Base-by-base conservation (phyloP, 2,797 vertebrate species). In the Muraenolepis orangiensis region DNA sequence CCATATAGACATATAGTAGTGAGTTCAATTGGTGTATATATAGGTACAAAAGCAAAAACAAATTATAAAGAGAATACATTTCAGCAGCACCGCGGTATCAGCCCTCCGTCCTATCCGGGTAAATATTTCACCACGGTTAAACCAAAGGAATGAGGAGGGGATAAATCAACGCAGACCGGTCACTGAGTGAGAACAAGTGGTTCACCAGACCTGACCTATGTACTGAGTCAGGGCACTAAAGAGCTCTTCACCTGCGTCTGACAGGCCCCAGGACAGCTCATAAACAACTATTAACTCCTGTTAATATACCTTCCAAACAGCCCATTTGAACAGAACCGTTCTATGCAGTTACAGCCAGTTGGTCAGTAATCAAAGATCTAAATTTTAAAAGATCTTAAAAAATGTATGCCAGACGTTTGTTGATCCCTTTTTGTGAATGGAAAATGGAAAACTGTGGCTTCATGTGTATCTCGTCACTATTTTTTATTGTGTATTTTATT, bases 131-230 rank as follows among this genome's bases (percentile, higher is more conserved):
- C 75, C 80, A 76, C 72, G 26, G 68, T 72, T 84, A 83, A 87
- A 67, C 67, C 84, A 81, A 71, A 83, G 68, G 74, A 80, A 80
- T 71, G 80, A 72, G 77, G 29, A n/a, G n/a, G 14, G 78, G 80
- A 81, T 82, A 73, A 81, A 78, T 51, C 66, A 51, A 84, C 81
- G 79, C 74, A 89, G 83, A 83, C 82, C 78, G 88, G 89, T 78
- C n/a, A n/a, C n/a, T 77, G 61, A 87, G 79, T 76, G 72, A 79
- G 78, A 88, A 84, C 78, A 82, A 90, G 84, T 82, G 85, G 90
- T 90, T 87, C 82, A 87, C 86, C 85, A 89, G 85, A 75, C 79
- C 77, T 91, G 90, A 91, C 91, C 91, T 92, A 93, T 86, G 91
- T 93, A 81, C 68, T 85, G 79, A 75, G 81, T 77, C 20, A 57